Conservation (phyloP, 2,113 vertebrate species). For the Gobio gobio region DNA sequence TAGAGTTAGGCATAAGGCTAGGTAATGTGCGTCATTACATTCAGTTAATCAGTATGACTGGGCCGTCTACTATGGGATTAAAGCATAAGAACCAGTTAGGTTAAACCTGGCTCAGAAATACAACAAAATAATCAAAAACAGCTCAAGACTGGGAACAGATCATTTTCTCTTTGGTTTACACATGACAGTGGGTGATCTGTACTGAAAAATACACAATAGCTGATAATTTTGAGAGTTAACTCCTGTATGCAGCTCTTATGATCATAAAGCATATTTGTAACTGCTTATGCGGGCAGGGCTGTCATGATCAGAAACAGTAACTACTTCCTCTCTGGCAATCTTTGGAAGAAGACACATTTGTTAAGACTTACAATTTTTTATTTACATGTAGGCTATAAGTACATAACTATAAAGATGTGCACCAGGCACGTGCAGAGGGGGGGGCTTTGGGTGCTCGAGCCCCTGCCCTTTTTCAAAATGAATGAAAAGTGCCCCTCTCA, state of each 20-base stretch:
- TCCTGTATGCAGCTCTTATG: background rate
- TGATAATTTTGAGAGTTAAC: background rate
- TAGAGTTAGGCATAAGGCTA: background rate
- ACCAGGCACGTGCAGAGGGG: too few species aligned
- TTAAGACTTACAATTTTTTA: background rate
- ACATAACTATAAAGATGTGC: background rate
- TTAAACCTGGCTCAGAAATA: background rate
- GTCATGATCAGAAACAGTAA: background rate
- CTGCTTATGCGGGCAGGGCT: background rate
- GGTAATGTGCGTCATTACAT: background rate
- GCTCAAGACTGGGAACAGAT: background rate
- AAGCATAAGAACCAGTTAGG: background rate
- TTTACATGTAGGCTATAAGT: background rate
- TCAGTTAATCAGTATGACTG: background rate
- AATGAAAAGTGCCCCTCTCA: too few species aligned
- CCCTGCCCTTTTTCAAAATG: too few species aligned
- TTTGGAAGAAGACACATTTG: background rate
- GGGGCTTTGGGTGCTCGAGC: too few species aligned
- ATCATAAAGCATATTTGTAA: background rate
- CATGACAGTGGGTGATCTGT: background rate
- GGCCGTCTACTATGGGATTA: background rate
- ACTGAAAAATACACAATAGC: background rate
- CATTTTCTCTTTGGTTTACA: background rate
- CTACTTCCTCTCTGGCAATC: background rate
- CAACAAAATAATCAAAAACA: background rate